Conservation (phyloP, 2,113 vertebrate genomes). For the Asarcornis scutulata region DNA sequence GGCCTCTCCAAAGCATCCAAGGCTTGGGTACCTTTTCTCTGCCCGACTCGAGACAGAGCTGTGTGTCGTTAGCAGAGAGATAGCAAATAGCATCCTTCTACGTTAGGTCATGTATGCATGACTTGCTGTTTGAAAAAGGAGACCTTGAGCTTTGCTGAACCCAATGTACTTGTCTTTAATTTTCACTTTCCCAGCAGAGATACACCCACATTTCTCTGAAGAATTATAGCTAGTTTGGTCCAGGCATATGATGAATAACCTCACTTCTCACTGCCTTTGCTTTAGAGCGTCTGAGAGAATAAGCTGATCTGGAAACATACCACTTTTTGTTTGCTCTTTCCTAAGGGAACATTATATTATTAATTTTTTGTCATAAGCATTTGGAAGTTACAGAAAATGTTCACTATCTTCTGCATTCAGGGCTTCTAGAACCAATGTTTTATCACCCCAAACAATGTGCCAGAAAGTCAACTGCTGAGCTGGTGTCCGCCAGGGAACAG, state of each 20-base stretch:
- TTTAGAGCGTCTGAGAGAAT: not conserved
- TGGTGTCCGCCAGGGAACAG: not conserved
- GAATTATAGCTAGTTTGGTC: not conserved
- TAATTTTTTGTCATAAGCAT: not conserved
- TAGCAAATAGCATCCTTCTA: not conserved
- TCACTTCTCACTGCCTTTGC: not conserved
- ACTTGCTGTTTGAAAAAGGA: not conserved
- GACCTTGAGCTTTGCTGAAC: constrained; percentile 20
- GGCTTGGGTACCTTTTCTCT: not conserved
- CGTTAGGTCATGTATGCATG: not conserved
- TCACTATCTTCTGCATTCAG: not conserved
- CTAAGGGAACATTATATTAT: not conserved
- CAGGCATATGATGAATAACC: not conserved
- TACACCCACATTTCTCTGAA: constrained; percentile 19
- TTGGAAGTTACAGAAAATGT: not conserved
- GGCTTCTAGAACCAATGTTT: not conserved
- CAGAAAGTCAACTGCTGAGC: not conserved
- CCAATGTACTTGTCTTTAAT: not conserved
- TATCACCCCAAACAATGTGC: not conserved
- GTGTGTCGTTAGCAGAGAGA: not conserved
- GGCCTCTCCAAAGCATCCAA: not conserved
- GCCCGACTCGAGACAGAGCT: not conserved
- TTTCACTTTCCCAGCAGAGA: constrained; percentile 14
- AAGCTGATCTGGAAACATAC: not conserved
- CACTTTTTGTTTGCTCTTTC: not conserved